phyloP scores from a whole-genome alignment of 2,888 invertebrate genomes.

The Drosophila vallismaia region DNA sequence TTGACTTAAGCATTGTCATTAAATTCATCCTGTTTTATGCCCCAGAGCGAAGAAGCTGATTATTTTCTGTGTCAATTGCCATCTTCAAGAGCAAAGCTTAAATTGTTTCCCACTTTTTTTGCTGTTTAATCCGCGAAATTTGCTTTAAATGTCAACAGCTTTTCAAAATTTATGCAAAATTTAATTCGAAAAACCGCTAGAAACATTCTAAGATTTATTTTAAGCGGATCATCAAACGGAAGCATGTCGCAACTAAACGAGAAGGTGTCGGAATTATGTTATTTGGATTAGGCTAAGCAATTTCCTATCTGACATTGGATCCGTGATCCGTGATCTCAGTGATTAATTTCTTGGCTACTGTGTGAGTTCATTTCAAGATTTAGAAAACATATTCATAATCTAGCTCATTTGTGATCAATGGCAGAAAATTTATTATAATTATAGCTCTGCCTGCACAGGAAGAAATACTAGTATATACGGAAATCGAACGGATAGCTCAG shows the following conservation, averaged over 20 bases:
- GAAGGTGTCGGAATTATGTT: slow-evolving; percentile 63
- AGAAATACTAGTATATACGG: slow-evolving; percentile 60
- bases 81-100: slow-evolving; percentile 64
- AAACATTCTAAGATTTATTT: slow-evolving; percentile 28
- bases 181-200: not conserved
- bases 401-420: slow-evolving; percentile 35
- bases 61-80: slow-evolving; percentile 74
- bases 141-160: slow-evolving; percentile 55
- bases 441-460: slow-evolving; percentile 41
- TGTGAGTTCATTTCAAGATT: slow-evolving; percentile 54
- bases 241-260: slow-evolving; percentile 50
- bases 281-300: slow-evolving; percentile 53
- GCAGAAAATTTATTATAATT: slow-evolving; percentile 64
- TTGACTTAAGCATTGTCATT: slow-evolving; percentile 73
- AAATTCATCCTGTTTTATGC: slow-evolving; percentile 66
- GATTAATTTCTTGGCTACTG: slow-evolving; percentile 49
- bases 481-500: slow-evolving; percentile 52
- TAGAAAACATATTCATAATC: slow-evolving; percentile 27
- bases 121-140: slow-evolving; percentile 34
- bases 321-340: slow-evolving; percentile 54
- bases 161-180: slow-evolving; percentile 12
- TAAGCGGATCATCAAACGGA: slow-evolving; percentile 70
- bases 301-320: slow-evolving; percentile 53
- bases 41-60: slow-evolving; percentile 33
- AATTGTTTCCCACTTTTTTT: slow-evolving; percentile 45